Evolutionary conservation across 2,113 vertebrate genomes (phyloP).

Genomic region (Aphyosemion australe): DNA sequence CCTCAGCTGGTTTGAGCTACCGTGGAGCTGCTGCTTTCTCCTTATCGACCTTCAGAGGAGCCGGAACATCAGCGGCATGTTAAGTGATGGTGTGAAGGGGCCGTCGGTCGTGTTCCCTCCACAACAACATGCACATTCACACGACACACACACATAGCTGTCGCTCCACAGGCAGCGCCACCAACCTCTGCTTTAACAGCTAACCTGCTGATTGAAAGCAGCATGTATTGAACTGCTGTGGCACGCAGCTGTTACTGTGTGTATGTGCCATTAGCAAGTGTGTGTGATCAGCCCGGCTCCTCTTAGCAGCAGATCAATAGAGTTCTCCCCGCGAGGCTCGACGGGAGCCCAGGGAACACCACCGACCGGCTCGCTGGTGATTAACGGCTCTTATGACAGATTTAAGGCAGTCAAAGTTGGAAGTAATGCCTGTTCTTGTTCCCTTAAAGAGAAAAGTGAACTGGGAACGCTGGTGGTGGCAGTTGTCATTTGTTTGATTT

Average conservation of each 20-base stretch:
- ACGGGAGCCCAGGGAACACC: conserved; percentile 14
- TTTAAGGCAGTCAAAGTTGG: not conserved
- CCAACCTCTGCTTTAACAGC: conserved; percentile 30
- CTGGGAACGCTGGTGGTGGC: not conserved
- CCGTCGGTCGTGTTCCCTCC: conserved; percentile 36
- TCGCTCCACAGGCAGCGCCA: conserved; percentile 28
- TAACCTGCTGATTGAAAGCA: conserved; percentile 55
- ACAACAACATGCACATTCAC: not conserved
- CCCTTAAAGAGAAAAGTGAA: not conserved
- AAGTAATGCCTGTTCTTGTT: not conserved
- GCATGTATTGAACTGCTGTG: conserved; percentile 43
- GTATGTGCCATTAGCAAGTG: conserved; percentile 25
- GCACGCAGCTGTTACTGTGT: conserved; percentile 26
- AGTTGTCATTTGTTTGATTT: not conserved
- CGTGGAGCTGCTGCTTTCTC: not conserved
- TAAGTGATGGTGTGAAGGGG: conserved; percentile 55
- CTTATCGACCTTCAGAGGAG: conserved; percentile 22
- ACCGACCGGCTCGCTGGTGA: not conserved
- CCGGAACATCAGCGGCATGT: conserved; percentile 50
- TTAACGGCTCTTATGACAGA: not conserved
- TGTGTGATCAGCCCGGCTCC: conserved; percentile 33
- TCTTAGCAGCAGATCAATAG: conserved; percentile 47
- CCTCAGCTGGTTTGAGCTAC: not conserved
- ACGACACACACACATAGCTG: conserved; percentile 6
- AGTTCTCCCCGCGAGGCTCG: conserved; percentile 16